phyloP scores from a whole-genome alignment of 2,888 invertebrate species.

The Drosophila neonasuta region DNA sequence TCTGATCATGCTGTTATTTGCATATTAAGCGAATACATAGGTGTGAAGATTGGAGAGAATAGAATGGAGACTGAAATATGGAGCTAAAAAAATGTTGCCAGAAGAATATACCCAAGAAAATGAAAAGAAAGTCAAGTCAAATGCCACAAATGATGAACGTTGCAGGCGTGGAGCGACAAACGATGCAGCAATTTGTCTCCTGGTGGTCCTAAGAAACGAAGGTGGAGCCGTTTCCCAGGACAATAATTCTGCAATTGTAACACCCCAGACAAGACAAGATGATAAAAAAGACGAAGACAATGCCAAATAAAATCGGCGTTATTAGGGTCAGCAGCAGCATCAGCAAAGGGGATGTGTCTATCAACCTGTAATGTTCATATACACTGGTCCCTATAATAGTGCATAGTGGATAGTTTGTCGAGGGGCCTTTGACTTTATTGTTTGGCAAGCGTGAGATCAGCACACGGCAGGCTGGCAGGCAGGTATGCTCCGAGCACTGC shows the following conservation, averaged over 20 bases:
- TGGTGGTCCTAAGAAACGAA: conserved; percentile 70
- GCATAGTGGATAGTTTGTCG: background rate
- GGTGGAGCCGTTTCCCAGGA: conserved; percentile 74
- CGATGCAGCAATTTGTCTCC: conserved; percentile 10
- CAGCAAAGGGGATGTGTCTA: conserved; percentile 46
- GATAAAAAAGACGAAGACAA: conserved; percentile 36
- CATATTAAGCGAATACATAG: no score
- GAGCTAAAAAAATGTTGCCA: no score
- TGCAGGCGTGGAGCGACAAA: background rate
- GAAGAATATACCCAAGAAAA: no score
- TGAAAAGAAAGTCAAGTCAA: background rate
- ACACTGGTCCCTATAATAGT: no score
- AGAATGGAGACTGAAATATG: no score
- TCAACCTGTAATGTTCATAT: conserved; percentile 44
- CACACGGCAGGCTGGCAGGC: conserved; percentile 65
- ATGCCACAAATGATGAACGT: background rate
- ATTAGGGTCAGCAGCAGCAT: conserved; percentile 58
- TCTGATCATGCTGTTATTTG: no score
- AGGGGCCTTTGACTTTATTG: conserved; percentile 63
- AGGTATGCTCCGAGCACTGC: conserved; percentile 62
- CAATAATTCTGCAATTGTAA: conserved; percentile 77
- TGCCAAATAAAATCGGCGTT: conserved; percentile 38
- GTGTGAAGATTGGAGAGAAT: no score
- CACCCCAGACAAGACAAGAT: conserved; percentile 41
- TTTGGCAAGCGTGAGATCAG: conserved; percentile 74